Conservation (phyloP, 2,797 vertebrate species). For the Sebastes nivosus region DNA sequence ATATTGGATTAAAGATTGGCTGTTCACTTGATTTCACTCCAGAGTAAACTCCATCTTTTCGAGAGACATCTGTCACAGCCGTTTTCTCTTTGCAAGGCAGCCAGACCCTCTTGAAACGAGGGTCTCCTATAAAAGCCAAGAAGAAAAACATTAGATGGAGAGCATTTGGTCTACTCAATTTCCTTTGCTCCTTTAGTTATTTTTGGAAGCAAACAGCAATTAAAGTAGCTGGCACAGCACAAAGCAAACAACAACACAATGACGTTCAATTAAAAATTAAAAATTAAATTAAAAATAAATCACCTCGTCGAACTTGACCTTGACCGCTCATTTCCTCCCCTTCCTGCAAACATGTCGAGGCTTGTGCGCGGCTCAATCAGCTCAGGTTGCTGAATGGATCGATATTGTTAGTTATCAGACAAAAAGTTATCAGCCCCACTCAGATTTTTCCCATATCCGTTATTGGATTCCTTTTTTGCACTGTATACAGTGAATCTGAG, state of each 20-base stretch:
- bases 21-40: slow-evolving; percentile 51
- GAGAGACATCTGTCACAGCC: slow-evolving; percentile 53
- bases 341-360: neutral
- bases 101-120: slow-evolving; percentile 47
- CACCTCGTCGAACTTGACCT: neutral
- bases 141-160: slow-evolving; percentile 26
- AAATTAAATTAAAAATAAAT: neutral
- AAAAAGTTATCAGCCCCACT: neutral
- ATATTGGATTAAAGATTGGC: slow-evolving; percentile 29
- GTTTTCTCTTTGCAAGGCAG: slow-evolving; percentile 36
- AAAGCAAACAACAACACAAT: neutral
- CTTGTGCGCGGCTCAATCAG: neutral
- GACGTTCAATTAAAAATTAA: neutral
- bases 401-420: neutral
- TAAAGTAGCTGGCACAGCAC: neutral
- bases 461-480: neutral
- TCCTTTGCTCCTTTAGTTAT: slow-evolving; percentile 26
- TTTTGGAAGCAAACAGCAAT: slow-evolving; percentile 27
- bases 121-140: slow-evolving; percentile 30
- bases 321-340: neutral
- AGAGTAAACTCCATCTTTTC: slow-evolving; percentile 39
- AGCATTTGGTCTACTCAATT: neutral
- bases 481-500: neutral
- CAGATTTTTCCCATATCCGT: neutral
- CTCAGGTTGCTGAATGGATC: neutral